phyloP scores from a whole-genome alignment of 2,797 vertebrate species.

The Melopsittacus undulatus region DNA sequence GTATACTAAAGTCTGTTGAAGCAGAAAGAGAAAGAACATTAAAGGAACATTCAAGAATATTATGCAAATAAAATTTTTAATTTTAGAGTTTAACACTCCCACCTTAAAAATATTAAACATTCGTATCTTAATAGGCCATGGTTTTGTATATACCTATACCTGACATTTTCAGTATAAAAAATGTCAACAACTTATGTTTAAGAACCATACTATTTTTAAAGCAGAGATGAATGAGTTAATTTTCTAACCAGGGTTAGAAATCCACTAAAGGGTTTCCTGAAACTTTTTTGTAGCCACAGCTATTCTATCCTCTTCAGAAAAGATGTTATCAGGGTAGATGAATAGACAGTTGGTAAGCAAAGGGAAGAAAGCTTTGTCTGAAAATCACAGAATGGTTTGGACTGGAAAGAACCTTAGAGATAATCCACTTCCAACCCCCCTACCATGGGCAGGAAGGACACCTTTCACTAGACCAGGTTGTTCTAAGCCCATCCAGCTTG shows the following conservation, averaged over 20 bases:
- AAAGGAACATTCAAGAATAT: background rate
- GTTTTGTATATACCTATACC: background rate
- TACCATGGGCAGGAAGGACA: background rate
- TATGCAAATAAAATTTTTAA: background rate
- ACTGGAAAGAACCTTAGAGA: background rate
- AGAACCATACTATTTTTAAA: background rate
- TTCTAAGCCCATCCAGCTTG: background rate
- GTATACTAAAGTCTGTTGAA: slow-evolving; percentile 87
- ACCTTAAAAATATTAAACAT: background rate
- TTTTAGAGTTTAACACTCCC: background rate
- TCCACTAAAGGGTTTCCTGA: background rate
- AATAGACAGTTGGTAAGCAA: background rate
- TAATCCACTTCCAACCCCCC: background rate
- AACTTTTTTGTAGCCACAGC: background rate
- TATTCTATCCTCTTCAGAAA: background rate
- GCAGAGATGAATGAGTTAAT: background rate
- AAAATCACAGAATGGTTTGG: background rate
- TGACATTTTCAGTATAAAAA: background rate
- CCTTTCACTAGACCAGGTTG: background rate
- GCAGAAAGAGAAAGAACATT: background rate
- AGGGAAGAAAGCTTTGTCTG: background rate
- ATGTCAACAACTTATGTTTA: background rate
- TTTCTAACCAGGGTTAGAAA: background rate
- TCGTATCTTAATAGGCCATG: background rate
- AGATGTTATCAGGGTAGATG: background rate